phyloP scores from a whole-genome alignment of 2,888 invertebrate species.

The Pachycephus smyrnensis region DNA sequence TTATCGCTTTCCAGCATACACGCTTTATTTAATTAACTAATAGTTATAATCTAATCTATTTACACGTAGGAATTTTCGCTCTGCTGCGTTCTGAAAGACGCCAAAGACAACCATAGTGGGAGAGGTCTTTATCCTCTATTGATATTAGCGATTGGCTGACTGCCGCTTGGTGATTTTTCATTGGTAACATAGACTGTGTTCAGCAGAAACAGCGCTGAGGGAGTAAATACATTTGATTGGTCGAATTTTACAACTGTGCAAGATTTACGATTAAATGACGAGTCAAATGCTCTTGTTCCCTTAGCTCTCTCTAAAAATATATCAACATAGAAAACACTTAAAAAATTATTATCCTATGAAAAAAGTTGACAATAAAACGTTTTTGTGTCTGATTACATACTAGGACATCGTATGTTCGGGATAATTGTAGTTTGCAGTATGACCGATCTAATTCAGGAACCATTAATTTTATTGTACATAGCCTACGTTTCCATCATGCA shows the following conservation, averaged over 20 bases:
- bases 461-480: no score
- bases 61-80: conserved; percentile 40
- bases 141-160: background rate
- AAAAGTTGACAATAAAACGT: background rate
- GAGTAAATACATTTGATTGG: background rate
- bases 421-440: no score
- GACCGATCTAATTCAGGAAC: no score
- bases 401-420: no score
- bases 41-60: conserved; percentile 53
- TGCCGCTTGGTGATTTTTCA: background rate
- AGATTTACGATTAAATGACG: background rate
- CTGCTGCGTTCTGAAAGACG: conserved; percentile 40
- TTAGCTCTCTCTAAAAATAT: background rate
- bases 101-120: background rate
- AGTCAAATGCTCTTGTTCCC: background rate
- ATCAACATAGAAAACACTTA: background rate
- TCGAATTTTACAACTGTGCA: background rate
- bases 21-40: conserved; percentile 47
- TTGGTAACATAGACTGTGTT: background rate
- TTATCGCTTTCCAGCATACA: background rate
- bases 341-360: background rate
- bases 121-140: background rate
- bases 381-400: background rate
- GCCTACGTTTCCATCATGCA: no score
- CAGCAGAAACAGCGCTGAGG: background rate